Evolutionary conservation across 2,888 invertebrate species (phyloP).

Genomic region (Rugalucina vietnamica): DNA sequence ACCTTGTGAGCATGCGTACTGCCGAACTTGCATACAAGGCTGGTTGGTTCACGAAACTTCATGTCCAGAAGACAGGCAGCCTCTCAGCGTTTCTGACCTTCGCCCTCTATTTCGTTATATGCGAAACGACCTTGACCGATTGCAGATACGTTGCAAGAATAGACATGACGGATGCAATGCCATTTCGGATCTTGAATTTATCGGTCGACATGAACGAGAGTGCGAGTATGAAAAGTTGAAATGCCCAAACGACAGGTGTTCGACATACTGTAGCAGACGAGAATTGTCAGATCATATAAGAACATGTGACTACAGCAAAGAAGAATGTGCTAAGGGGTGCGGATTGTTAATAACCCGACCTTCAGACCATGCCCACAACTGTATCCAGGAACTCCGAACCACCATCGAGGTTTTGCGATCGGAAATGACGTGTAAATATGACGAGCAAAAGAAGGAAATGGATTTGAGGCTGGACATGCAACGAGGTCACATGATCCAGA

Average conservation of each 20-base stretch:
- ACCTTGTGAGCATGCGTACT: constrained; percentile 81
- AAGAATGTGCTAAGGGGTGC: constrained; percentile 75
- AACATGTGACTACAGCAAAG: constrained; percentile 62
- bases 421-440: constrained; percentile 75
- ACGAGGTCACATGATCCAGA: constrained; percentile 77
- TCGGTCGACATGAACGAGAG: constrained; percentile 67
- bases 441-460: constrained; percentile 76
- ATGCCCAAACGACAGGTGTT: constrained; percentile 74
- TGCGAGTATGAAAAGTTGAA: constrained; percentile 65
- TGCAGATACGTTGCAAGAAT: constrained; percentile 72
- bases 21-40: constrained; percentile 74
- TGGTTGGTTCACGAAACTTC: constrained; percentile 77
- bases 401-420: constrained; percentile 73
- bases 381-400: constrained; percentile 75
- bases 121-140: constrained; percentile 72
- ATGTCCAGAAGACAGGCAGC: constrained; percentile 78
- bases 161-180: constrained; percentile 67
- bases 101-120: constrained; percentile 75
- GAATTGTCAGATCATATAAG: constrained; percentile 66
- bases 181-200: constrained; percentile 67
- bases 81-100: constrained; percentile 63
- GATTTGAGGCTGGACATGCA: constrained; percentile 78
- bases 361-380: constrained; percentile 73
- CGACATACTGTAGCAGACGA: constrained; percentile 52
- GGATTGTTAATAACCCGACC: constrained; percentile 67